Evolutionary conservation across 2,888 invertebrate genomes (phyloP).

Genomic region (Tiphia femorata): DNA sequence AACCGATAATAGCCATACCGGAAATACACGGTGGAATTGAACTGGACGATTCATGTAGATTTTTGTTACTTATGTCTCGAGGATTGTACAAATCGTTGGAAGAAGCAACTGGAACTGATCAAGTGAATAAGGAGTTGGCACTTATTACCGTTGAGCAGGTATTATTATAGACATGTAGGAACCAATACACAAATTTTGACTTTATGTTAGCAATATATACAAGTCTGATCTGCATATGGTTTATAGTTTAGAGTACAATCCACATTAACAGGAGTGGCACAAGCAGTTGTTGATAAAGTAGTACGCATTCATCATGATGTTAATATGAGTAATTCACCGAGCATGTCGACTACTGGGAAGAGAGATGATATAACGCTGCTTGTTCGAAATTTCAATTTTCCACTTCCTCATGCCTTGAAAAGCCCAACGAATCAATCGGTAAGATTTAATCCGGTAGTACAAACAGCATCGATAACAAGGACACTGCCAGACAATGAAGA

Average conservation of each 20-base stretch:
- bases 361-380: slow-evolving; percentile 88
- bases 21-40: slow-evolving; percentile 86
- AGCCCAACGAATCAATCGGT: slow-evolving; percentile 72
- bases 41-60: slow-evolving; percentile 84
- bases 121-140: slow-evolving; percentile 85
- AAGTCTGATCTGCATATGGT: background rate
- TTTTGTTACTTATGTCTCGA: slow-evolving; percentile 87
- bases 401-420: slow-evolving; percentile 76
- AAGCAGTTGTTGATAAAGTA: slow-evolving; percentile 87
- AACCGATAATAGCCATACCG: slow-evolving; percentile 87
- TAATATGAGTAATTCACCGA: slow-evolving; percentile 74
- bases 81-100: slow-evolving; percentile 88
- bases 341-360: slow-evolving; percentile 71
- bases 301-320: slow-evolving; percentile 86
- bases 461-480: slow-evolving; percentile 62
- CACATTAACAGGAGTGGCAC: slow-evolving; percentile 85
- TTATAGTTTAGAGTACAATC: slow-evolving; percentile 81
- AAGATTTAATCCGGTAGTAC: slow-evolving; percentile 76
- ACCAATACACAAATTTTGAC: background rate
- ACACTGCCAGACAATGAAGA: slow-evolving; percentile 45
- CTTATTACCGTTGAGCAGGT: slow-evolving; percentile 85
- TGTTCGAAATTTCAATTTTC: slow-evolving; percentile 88
- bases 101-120: slow-evolving; percentile 82
- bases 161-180: slow-evolving; percentile 24
- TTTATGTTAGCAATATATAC: background rate